A percentile compares a stretch with the other conserved stretches of the same genome.
Conservation (phyloP, 2,888 invertebrate species). For the Diploptera punctata region DNA sequence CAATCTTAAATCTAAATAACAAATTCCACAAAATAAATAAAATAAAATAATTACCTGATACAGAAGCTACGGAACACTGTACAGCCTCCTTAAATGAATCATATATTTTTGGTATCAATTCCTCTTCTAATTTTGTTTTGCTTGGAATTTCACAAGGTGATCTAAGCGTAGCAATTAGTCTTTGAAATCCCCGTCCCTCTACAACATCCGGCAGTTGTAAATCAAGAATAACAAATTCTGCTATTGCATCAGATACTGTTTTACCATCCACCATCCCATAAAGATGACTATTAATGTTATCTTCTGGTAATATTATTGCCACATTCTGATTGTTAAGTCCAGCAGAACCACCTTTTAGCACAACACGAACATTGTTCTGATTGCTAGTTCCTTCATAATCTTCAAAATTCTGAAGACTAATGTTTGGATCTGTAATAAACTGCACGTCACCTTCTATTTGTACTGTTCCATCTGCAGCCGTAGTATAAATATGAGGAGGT, state of each 20-base stretch:
- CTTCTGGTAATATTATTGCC: slow-evolving; percentile 52
- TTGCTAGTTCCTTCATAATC: slow-evolving; percentile 47
- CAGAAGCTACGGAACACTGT: slow-evolving; percentile 48
- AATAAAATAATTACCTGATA: slow-evolving; percentile 14
- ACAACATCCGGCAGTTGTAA: slow-evolving; percentile 57
- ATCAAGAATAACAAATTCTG: slow-evolving; percentile 58
- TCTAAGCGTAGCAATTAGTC: slow-evolving; percentile 55
- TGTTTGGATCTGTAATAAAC: slow-evolving; percentile 54
- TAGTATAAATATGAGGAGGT: slow-evolving; percentile 53
- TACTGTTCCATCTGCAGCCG: slow-evolving; percentile 54
- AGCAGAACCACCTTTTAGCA: slow-evolving; percentile 34
- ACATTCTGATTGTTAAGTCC: slow-evolving; percentile 49
- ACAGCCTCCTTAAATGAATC: slow-evolving; percentile 54
- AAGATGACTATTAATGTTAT: slow-evolving; percentile 46
- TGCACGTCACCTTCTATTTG: slow-evolving; percentile 55
- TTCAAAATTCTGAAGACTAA: slow-evolving; percentile 51
- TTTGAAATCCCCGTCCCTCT: slow-evolving; percentile 57
- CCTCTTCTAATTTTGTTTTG: slow-evolving; percentile 56
- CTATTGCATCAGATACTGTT: slow-evolving; percentile 56
- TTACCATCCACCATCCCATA: slow-evolving; percentile 50
- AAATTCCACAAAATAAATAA: too few relatives aligned
- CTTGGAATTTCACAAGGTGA: slow-evolving; percentile 59
- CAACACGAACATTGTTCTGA: slow-evolving; percentile 38
- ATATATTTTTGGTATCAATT: slow-evolving; percentile 57
- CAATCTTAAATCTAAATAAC: too few relatives aligned